A percentile compares a stretch with the other conserved stretches of the same genome.
Evolutionary conservation across 2,113 vertebrate species (phyloP).

Genomic region (Poeciliopsis retropinna): DNA sequence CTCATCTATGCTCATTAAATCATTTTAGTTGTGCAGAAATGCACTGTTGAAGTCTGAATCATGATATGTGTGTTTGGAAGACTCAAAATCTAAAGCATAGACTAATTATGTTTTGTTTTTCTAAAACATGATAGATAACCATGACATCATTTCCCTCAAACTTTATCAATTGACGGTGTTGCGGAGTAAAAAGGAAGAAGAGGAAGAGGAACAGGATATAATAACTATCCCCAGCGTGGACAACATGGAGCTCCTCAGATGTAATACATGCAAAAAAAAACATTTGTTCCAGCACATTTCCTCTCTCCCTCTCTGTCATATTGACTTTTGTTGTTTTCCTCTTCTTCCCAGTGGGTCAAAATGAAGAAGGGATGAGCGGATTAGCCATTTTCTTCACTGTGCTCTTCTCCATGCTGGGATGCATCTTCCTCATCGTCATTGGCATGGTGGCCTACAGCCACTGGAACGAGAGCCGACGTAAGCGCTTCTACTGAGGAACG

Average conservation of each 20-base stretch:
- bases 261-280: constrained; percentile 50
- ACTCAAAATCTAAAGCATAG: no score
- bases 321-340: background rate
- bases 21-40: no score
- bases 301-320: background rate
- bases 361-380: constrained; percentile 84
- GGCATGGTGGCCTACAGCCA: constrained; percentile 91
- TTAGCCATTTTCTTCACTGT: constrained; percentile 89
- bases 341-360: constrained; percentile 64
- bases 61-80: no score
- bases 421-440: constrained; percentile 89
- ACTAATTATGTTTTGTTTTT: no score
- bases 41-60: no score
- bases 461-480: constrained; percentile 92
- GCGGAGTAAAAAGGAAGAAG: constrained; percentile 83
- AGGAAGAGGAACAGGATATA: constrained; percentile 84
- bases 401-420: constrained; percentile 91
- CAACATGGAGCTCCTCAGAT: constrained; percentile 86
- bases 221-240: constrained; percentile 91
- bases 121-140: constrained; percentile 84
- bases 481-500: constrained; percentile 91
- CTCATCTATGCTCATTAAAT: no score
- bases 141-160: constrained; percentile 94
- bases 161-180: constrained; percentile 93
- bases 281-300: background rate